Conservation (phyloP, 1,140 invertebrate genomes). For the Drosophila repletoides region DNA sequence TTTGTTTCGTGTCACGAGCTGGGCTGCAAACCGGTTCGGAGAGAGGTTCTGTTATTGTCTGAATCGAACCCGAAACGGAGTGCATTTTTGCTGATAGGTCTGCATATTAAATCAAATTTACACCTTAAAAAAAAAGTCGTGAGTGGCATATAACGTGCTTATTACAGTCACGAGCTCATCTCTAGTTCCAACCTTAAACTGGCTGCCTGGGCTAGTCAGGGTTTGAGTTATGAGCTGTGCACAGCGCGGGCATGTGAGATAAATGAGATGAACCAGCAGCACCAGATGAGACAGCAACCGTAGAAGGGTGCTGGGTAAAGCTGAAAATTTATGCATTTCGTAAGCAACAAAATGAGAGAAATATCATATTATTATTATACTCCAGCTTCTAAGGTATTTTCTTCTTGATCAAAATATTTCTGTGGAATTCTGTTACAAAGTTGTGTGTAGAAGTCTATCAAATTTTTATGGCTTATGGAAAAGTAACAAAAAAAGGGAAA, state of each 20-base stretch:
- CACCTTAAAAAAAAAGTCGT: too few species aligned
- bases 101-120: too few species aligned
- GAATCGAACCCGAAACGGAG: too few species aligned
- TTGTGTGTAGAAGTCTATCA: too few species aligned
- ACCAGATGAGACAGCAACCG: constrained; percentile 3
- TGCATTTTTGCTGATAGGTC: too few species aligned
- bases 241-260: background rate
- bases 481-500: background rate
- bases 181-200: too few species aligned
- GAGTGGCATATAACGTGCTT: too few species aligned
- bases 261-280: constrained; percentile 16
- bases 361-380: constrained; percentile 17
- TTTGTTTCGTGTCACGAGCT: too few species aligned
- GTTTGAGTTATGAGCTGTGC: constrained; percentile 33
- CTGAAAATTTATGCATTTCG: background rate
- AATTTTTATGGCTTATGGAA: too few species aligned
- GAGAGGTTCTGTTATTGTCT: too few species aligned
- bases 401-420: background rate
- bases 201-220: constrained; percentile 19
- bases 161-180: background rate
- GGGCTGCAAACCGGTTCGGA: too few species aligned
- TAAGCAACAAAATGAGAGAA: constrained; percentile 1
- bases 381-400: background rate
- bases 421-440: background rate
- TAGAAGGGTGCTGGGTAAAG: background rate